phyloP scores from a whole-genome alignment of 2,888 invertebrate genomes.

The Unio delphinus region DNA sequence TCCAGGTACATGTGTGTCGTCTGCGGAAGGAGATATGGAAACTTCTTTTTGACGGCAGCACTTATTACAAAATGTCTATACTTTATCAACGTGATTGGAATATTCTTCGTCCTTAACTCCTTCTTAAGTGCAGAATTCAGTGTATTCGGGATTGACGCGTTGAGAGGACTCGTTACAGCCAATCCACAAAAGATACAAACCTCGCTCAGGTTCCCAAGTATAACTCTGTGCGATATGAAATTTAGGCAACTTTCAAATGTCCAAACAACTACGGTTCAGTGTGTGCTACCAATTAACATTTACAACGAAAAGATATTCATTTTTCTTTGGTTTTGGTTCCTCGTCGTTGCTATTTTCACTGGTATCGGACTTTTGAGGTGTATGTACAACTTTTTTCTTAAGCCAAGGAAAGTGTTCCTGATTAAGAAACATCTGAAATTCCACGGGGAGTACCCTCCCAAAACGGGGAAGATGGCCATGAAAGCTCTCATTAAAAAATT shows the following conservation, averaged over 20 bases:
- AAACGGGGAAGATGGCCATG: constrained; percentile 28
- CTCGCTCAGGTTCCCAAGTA: constrained; percentile 58
- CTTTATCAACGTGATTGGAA: constrained; percentile 60
- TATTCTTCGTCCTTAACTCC: constrained; percentile 62
- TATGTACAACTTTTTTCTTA: constrained; percentile 55
- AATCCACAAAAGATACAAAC: constrained; percentile 45
- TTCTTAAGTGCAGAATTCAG: constrained; percentile 60
- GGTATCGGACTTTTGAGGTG: constrained; percentile 47
- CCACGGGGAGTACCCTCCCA: constrained; percentile 33
- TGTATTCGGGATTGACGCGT: constrained; percentile 60
- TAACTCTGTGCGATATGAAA: constrained; percentile 63
- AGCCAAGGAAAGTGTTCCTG: constrained; percentile 50
- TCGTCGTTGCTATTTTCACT: constrained; percentile 49
- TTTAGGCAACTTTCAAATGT: constrained; percentile 62
- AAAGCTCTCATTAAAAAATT: constrained; percentile 44
- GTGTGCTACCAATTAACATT: constrained; percentile 63
- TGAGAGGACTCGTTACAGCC: constrained; percentile 39
- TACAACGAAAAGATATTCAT: constrained; percentile 66
- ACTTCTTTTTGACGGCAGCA: constrained; percentile 60
- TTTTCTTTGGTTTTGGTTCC: constrained; percentile 66
- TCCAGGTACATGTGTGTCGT: constrained; percentile 55
- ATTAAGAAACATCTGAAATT: constrained; percentile 58
- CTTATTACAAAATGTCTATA: constrained; percentile 61
- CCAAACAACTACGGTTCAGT: constrained; percentile 63
- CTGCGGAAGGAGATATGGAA: constrained; percentile 61